Evolutionary conservation across 2,888 invertebrate genomes (phyloP), one percentile per base, ranked within the genome.

Genomic region (Ellobium chinense): DNA sequence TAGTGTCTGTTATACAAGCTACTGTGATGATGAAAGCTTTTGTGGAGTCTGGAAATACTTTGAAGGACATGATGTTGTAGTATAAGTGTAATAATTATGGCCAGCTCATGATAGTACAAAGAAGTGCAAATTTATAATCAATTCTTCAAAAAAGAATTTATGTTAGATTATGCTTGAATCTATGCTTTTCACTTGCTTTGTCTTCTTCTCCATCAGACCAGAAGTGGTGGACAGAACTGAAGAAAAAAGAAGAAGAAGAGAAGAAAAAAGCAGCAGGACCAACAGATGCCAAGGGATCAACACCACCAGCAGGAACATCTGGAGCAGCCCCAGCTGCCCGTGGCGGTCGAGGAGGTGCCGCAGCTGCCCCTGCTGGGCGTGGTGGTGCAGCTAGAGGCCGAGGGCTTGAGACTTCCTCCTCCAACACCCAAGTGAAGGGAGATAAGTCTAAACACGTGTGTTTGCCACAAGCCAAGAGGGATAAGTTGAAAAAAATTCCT

Each of bases 141-240:
- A n/a, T n/a, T n/a, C n/a, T n/a, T n/a, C n/a, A n/a, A n/a, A n/a
- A n/a, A n/a, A n/a, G n/a, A n/a, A n/a, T n/a, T n/a, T n/a, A n/a
- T n/a, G n/a, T n/a, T n/a, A n/a, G n/a, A n/a, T n/a, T n/a, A n/a
- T n/a, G n/a, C n/a, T n/a, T n/a, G n/a, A n/a, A n/a, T n/a, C n/a
- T n/a, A n/a, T n/a, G n/a, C n/a, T n/a, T n/a, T n/a, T n/a, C n/a
- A n/a, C n/a, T n/a, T n/a, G n/a, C n/a, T n/a, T n/a, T n/a, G n/a
- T n/a, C n/a, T n/a, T n/a, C n/a, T n/a, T n/a, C n/a, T n/a, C n/a
- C n/a, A n/a, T n/a, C 63, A 91, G 91, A 81, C 46, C 92, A 92
- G 83, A 84, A 87, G 73, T 92, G 92, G 92, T 92, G 90, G 90
- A 87, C 89, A 62, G 88, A 89, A 14, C 88, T 86, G 75, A 68